phyloP scores from a whole-genome alignment of 2,888 invertebrate genomes.

The Plebejus anna region DNA sequence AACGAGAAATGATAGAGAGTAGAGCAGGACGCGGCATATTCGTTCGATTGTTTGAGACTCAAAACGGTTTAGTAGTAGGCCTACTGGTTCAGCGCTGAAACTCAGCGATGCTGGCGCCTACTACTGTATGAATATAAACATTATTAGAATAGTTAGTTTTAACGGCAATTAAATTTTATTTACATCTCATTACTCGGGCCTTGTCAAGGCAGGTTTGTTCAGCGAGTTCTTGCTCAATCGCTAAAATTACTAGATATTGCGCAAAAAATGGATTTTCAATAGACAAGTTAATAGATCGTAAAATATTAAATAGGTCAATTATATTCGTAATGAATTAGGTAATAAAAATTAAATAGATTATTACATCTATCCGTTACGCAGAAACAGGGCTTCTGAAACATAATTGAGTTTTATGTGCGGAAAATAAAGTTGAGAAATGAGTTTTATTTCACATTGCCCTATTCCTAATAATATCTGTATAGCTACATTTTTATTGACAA shows the following conservation, averaged over 20 bases:
- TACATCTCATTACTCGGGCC: neutral
- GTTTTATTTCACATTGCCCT: neutral
- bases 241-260: neutral
- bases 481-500: neutral
- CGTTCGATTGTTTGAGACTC: no score
- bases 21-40: no score
- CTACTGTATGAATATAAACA: no score
- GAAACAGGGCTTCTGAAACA: no score
- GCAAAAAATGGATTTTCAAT: neutral
- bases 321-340: neutral
- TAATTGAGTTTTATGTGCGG: neutral
- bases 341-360: neutral
- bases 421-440: neutral
- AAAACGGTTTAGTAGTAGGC: no score
- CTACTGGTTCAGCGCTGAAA: no score
- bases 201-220: neutral
- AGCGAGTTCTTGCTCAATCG: neutral
- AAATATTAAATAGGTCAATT: slow-evolving; percentile 8
- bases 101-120: no score
- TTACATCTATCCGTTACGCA: neutral
- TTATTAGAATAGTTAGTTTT: no score
- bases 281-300: neutral
- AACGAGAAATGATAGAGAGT: no score
- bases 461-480: neutral
- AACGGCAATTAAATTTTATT: neutral